Percentiles rank a stretch among this genome's conserved stretches.
Evolutionary conservation across 2,888 invertebrate genomes (phyloP).

Genomic region (Vanessa cardui): DNA sequence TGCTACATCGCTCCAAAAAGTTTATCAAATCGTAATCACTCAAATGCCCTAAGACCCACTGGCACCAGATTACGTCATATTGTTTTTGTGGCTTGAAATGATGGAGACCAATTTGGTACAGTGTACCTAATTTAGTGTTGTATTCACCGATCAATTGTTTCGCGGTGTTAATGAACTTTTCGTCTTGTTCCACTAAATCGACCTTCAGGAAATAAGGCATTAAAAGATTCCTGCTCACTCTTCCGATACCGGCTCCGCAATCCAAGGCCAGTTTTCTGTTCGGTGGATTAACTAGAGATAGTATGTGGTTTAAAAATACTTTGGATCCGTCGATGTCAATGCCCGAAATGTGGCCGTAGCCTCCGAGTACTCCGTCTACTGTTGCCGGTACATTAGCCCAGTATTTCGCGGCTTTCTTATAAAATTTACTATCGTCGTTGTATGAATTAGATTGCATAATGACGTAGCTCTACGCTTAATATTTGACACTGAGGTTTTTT

Average conservation of each 20-base stretch:
- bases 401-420: slow-evolving; percentile 89
- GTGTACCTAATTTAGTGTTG: slow-evolving; percentile 84
- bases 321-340: slow-evolving; percentile 94
- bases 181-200: slow-evolving; percentile 96
- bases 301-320: slow-evolving; percentile 85
- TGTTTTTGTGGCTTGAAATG: slow-evolving; percentile 89
- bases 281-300: slow-evolving; percentile 74
- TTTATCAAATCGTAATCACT: slow-evolving; percentile 91
- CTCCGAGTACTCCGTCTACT: slow-evolving; percentile 96
- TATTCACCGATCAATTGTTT: slow-evolving; percentile 71
- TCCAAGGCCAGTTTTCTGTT: slow-evolving; percentile 89
- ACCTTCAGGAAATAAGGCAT: slow-evolving; percentile 90
- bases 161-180: slow-evolving; percentile 90
- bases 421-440: slow-evolving; percentile 63
- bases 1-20: slow-evolving; percentile 87
- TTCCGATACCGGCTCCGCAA: slow-evolving; percentile 98
- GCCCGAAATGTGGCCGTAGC: slow-evolving; percentile 92
- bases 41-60: slow-evolving; percentile 96
- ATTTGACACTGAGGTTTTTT: slow-evolving; percentile 8
- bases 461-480: not conserved
- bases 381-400: slow-evolving; percentile 95
- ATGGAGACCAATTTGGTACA: slow-evolving; percentile 90
- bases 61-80: slow-evolving; percentile 98
- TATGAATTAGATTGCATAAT: slow-evolving; percentile 3
- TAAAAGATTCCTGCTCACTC: slow-evolving; percentile 93